Evolutionary conservation across 2,797 vertebrate genomes (phyloP).

Genomic region (Pseudochirops cupreus): DNA sequence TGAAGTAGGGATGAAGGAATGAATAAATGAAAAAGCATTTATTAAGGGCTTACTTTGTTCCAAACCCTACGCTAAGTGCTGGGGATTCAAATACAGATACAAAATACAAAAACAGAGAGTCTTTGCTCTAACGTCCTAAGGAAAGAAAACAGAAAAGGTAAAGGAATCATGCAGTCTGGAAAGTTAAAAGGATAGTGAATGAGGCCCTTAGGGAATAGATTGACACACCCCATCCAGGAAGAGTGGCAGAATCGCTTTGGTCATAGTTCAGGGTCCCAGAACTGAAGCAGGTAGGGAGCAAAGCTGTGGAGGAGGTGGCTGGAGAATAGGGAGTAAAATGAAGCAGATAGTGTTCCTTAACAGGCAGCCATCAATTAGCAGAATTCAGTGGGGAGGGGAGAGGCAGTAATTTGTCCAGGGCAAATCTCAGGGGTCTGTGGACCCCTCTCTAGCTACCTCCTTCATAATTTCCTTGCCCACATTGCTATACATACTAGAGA

Average conservation of each 20-base stretch:
- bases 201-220: not conserved
- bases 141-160: not conserved
- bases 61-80: not conserved
- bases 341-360: not conserved
- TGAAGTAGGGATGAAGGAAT: not conserved
- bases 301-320: not conserved
- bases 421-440: not conserved
- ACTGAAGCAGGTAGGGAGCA: not conserved
- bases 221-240: not conserved
- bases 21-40: not conserved
- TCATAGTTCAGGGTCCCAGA: not conserved
- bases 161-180: not conserved
- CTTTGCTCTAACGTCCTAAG: not conserved
- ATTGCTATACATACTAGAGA: not conserved
- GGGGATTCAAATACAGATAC: not conserved
- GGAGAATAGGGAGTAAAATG: not conserved
- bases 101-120: not conserved
- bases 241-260: not conserved
- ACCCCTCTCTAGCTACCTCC: not conserved
- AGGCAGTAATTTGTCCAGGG: not conserved
- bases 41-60: not conserved
- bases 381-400: not conserved
- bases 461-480: not conserved
- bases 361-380: not conserved
- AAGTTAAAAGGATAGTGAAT: not conserved